Conservation (phyloP, 2,113 vertebrate species). For the Carlito syrichta region DNA sequence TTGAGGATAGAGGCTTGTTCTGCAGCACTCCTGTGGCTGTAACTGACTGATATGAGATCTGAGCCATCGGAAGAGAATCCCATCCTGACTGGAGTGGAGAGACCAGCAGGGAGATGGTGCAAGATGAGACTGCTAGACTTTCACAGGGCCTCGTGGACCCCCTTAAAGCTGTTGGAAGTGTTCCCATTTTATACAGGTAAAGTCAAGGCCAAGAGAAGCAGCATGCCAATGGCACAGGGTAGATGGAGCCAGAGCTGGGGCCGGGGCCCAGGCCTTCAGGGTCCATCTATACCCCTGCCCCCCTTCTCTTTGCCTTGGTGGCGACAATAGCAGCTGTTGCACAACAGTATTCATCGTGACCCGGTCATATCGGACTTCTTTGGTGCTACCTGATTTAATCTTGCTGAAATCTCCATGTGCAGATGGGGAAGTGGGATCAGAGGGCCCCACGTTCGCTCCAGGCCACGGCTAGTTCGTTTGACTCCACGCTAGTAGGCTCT, state of each 20-base stretch:
- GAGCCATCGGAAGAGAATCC: background rate
- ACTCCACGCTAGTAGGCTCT: too few relatives aligned
- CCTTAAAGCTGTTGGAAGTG: rapidly evolving
- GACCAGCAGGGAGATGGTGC: rapidly evolving
- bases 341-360: rapidly evolving
- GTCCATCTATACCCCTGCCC: background rate
- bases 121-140: background rate
- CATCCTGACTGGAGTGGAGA: background rate
- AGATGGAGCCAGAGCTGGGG: background rate
- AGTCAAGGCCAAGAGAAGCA: background rate
- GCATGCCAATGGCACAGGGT: background rate
- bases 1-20: background rate
- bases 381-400: background rate
- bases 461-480: rapidly evolving
- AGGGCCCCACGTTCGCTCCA: background rate
- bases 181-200: too few relatives aligned
- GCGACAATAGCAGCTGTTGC: too few relatives aligned
- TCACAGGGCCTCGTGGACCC: background rate
- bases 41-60: background rate
- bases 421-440: background rate
- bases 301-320: background rate
- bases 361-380: rapidly evolving
- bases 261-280: background rate
- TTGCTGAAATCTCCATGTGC: background rate
- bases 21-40: background rate